Percentiles rank a stretch among this genome's conserved stretches.
These are phyloP conservation scores for Hemicentrotus pulcherrimus DNA, from an alignment of 35 echinoderm and acorn worm species.

Conservation along the genomic window DNA sequence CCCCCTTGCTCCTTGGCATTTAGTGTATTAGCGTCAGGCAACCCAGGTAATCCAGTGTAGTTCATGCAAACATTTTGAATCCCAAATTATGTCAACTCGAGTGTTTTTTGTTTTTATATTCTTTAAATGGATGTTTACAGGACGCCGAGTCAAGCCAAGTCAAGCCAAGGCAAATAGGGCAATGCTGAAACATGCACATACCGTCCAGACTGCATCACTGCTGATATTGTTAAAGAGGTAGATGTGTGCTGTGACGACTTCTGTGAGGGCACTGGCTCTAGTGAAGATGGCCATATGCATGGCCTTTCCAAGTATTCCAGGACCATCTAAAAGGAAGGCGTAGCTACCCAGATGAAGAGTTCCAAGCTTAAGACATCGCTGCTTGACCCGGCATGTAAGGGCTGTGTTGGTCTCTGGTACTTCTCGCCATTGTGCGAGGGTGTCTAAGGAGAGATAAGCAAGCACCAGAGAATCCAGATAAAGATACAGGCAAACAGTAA, in stretches of 20 bases:
- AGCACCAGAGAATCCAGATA: too few relatives aligned
- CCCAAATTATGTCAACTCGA: too few relatives aligned
- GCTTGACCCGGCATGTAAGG: constrained; percentile 19
- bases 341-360: constrained; percentile 51
- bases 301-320: constrained; percentile 52
- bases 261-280: background rate
- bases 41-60: too few relatives aligned
- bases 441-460: background rate
- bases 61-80: too few relatives aligned
- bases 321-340: constrained; percentile 49
- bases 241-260: constrained; percentile 12
- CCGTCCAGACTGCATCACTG: constrained; percentile 42
- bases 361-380: constrained; percentile 46
- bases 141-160: too few relatives aligned
- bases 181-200: background rate
- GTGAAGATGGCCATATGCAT: constrained; percentile 63
- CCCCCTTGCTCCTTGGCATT: too few relatives aligned
- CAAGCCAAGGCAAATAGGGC: too few relatives aligned
- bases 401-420: background rate
- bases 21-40: too few relatives aligned
- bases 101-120: too few relatives aligned
- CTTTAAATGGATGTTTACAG: too few relatives aligned
- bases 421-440: background rate
- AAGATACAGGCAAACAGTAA: too few relatives aligned
- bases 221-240: constrained; percentile 46